These are phyloP conservation scores for Dendrolimus kikuchii DNA, from an alignment of 1,140 invertebrate genomes.

Conservation along the genomic window DNA sequence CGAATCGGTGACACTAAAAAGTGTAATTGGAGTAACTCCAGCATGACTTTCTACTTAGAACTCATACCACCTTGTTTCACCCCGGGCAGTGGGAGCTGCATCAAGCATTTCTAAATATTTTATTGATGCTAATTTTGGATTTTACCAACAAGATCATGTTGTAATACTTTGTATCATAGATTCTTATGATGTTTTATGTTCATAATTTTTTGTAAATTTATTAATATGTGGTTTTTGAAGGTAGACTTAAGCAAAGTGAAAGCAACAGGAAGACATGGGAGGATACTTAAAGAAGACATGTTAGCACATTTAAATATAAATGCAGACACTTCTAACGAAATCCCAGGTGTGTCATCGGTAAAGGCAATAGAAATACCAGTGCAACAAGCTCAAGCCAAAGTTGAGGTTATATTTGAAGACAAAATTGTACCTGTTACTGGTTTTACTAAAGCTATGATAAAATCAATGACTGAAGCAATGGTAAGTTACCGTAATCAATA, in stretches of 20 bases:
- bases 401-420: conserved; percentile 51
- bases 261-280: conserved; percentile 91
- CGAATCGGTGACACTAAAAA: too few species aligned
- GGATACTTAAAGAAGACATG: conserved; percentile 97
- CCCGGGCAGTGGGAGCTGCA: too few species aligned
- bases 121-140: too few species aligned
- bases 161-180: too few species aligned
- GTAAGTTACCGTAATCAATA: conserved; percentile 55
- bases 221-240: conserved; percentile 48
- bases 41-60: too few species aligned
- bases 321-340: conserved; percentile 54
- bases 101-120: too few species aligned
- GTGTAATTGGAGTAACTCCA: too few species aligned
- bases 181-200: neutral
- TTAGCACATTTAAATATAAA: conserved; percentile 80
- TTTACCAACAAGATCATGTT: too few species aligned
- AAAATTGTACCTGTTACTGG: conserved; percentile 75
- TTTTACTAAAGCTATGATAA: conserved; percentile 93
- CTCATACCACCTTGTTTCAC: too few species aligned
- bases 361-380: conserved; percentile 27
- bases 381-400: conserved; percentile 18
- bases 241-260: conserved; percentile 83
- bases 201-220: neutral
- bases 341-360: conserved; percentile 25
- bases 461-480: conserved; percentile 94